A percentile compares a stretch with the other conserved stretches of the same genome.
Conservation (phyloP, 2,113 vertebrate genomes). For the Maccullochella peelii region DNA sequence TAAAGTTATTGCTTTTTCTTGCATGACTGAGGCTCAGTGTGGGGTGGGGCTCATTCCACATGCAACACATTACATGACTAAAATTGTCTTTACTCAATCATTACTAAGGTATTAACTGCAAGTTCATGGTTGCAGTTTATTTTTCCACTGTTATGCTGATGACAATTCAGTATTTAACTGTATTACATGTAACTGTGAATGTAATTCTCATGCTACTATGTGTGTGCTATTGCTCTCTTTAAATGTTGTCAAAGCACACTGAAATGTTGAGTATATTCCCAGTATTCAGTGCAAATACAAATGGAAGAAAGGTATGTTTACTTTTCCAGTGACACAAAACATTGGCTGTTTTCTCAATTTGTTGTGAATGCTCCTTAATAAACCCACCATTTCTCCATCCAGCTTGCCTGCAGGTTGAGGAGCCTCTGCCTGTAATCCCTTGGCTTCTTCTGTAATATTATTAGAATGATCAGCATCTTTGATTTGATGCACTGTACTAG, state of each 20-base stretch:
- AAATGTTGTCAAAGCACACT: not conserved
- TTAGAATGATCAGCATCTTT: conserved; percentile 64
- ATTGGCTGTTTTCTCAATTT: not conserved
- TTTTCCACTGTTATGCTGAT: not conserved
- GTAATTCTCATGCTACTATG: not conserved
- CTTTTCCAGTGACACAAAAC: not conserved
- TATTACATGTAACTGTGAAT: not conserved
- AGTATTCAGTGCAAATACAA: no score
- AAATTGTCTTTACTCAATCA: not conserved
- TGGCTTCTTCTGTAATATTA: conserved; percentile 44
- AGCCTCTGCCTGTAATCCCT: not conserved
- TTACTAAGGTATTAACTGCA: not conserved
- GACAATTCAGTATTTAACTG: not conserved
- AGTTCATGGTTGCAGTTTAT: not conserved
- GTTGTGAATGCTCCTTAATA: not conserved
- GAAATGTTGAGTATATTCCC: no score
- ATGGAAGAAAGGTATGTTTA: no score
- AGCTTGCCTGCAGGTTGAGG: conserved; percentile 39
- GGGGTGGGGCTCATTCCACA: not conserved
- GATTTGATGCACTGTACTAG: conserved; percentile 19
- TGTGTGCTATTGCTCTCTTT: not conserved
- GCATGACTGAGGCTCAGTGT: not conserved
- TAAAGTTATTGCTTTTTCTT: not conserved
- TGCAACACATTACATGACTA: not conserved
- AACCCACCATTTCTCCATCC: conserved; percentile 64